Percentiles rank a stretch among this genome's conserved stretches.
Evolutionary conservation across 2,797 vertebrate species (phyloP).

Genomic region (Oreonectes daqikongensis): DNA sequence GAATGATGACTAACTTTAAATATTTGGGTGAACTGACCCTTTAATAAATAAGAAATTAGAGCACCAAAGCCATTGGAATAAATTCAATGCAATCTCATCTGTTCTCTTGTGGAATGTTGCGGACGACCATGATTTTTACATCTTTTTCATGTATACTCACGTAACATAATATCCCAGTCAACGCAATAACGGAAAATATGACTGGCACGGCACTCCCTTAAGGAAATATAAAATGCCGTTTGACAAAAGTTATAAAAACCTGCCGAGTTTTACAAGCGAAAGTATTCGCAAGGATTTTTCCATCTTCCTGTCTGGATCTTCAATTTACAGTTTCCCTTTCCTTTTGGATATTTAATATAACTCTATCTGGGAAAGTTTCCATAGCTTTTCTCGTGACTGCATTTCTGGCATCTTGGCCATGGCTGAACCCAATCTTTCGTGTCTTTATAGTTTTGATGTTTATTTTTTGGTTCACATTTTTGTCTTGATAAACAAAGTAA

Average conservation of each 20-base stretch:
- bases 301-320: constrained; percentile 78
- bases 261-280: constrained; percentile 63
- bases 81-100: constrained; percentile 15
- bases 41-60: constrained; percentile 4
- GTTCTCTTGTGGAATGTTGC: constrained; percentile 33
- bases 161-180: constrained; percentile 53
- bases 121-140: constrained; percentile 43
- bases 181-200: constrained; percentile 44
- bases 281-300: constrained; percentile 73
- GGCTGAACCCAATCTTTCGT: constrained; percentile 24
- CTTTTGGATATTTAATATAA: constrained; percentile 76
- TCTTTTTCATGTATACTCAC: constrained; percentile 41
- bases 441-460: background rate
- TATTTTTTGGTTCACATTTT: constrained; percentile 1
- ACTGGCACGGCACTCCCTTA: constrained; percentile 46
- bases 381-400: constrained; percentile 62
- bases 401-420: constrained; percentile 67
- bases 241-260: constrained; percentile 61
- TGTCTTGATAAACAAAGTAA: constrained; percentile 26
- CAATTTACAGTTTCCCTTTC: constrained; percentile 71
- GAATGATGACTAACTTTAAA: no score
- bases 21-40: no score
- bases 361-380: constrained; percentile 73
- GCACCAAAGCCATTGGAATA: constrained; percentile 17
- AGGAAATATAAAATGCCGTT: constrained; percentile 56